Base-by-base conservation (phyloP, 2,797 vertebrate genomes). In the Sebastes ruberrimus region DNA sequence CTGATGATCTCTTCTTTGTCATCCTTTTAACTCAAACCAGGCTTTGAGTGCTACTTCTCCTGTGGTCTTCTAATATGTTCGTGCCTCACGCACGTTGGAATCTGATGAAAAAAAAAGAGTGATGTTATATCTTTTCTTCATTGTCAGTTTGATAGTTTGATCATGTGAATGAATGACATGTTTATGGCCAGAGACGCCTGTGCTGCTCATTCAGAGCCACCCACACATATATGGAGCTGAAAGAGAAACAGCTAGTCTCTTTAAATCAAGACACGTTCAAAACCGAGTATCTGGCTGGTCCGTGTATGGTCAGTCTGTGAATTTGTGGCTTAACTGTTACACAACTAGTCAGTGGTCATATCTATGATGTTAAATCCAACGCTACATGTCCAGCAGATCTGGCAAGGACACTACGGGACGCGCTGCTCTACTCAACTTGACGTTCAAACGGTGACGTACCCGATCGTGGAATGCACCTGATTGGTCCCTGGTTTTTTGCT, bases 241-340 rank as follows among this genome's bases (percentile, higher is more conserved):
- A 87, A 85, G 78, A 74, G 73, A 84, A 87, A 66, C 70, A 79
- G 83, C 78, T 38, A 80, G 63, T 81, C 52, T 84, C 76, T 74
- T 73, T 30, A 35, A 69, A 56, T 67, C 56, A 57, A 49, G 80
- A 80, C 76, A 66, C 67, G 57, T 77, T 49, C 46, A 20, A 46
- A 20, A 49, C 46, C 16, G 18, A 49, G 3, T 49, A 20, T 49
- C 0, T 49, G 46, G 46, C 46, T 49, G 46, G 16, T 0, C 46
- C 46, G 7, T 49, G 46, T 49, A 9, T 0, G 18, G 46, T 46
- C 42, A 46, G 42, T 49, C 18, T 49, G 46, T 49, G 46, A 49
- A 49, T 49, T 49, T 49, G 46, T 20, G 18, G 46, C 46, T 49
- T 0, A 49, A 49, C 0, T 49, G 16, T 49, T 49, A 20, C 46